Base-by-base conservation (phyloP, 2,888 invertebrate genomes). In the Sericinus montela region DNA sequence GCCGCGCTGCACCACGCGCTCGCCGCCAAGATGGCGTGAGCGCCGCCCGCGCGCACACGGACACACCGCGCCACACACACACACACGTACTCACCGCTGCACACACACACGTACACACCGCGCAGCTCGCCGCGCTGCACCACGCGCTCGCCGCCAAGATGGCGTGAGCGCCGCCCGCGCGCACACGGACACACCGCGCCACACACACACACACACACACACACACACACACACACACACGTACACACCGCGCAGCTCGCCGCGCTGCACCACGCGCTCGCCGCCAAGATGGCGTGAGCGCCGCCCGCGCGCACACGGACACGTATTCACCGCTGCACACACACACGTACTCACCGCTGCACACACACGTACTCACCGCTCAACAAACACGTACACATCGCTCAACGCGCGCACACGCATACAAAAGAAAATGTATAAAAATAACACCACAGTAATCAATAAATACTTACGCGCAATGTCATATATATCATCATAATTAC, bases 141-240 rank as follows among this genome's bases (percentile, higher is more conserved):
- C 68, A 98, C 98, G 39, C 91, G n/a, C n/a, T n/a, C n/a, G n/a
- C 98, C 69, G 98, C 98, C 84, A 97, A 97, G 90, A 98, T 98
- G 98, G n/a, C n/a, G n/a, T n/a, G n/a, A n/a, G n/a, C n/a, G n/a
- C n/a, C n/a, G n/a, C n/a, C n/a, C n/a, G n/a, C n/a, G n/a, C n/a
- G n/a, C n/a, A n/a, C n/a, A n/a, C n/a, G n/a, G n/a, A n/a, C n/a
- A n/a, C n/a, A n/a, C n/a, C n/a, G n/a, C n/a, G n/a, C n/a, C n/a
- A n/a, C n/a, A n/a, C n/a, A n/a, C n/a, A n/a, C n/a, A n/a, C n/a
- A n/a, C n/a, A n/a, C n/a, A n/a, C n/a, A n/a, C n/a, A n/a, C n/a
- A n/a, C n/a, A n/a, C n/a, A n/a, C n/a, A n/a, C n/a, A n/a, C n/a
- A n/a, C n/a, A n/a, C n/a, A n/a, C n/a, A n/a, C n/a, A n/a, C n/a